Evolutionary conservation across 30 jellyfish, hydroid and myxozoan species (phyloP).

Genomic region (Aurelia sp.): DNA sequence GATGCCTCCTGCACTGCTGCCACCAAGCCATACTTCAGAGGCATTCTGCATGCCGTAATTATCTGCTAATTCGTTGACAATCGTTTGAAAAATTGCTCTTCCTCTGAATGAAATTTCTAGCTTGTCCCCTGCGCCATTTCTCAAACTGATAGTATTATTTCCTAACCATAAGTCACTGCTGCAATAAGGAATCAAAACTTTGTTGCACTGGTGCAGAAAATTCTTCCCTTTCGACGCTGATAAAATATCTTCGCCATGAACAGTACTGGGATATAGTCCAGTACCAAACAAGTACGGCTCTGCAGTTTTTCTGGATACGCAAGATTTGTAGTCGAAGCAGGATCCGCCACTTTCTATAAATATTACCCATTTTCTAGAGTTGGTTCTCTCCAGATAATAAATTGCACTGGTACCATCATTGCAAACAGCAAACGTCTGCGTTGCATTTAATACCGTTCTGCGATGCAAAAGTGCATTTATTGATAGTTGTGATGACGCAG

Average conservation of each 20-base stretch:
- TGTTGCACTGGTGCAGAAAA: slow-evolving; percentile 49
- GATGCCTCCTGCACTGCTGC: slow-evolving; percentile 98
- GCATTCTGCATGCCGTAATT: slow-evolving; percentile 64
- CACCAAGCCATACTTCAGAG: slow-evolving; percentile 64
- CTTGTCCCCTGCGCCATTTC: not conserved
- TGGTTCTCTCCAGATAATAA: slow-evolving; percentile 66
- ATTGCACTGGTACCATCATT: slow-evolving; percentile 78
- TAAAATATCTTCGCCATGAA: slow-evolving; percentile 63
- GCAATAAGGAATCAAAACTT: slow-evolving; percentile 84
- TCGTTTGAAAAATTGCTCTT: slow-evolving; percentile 52
- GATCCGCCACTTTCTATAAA: slow-evolving; percentile 96
- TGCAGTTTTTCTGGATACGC: slow-evolving; percentile 34
- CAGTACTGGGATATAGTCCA: slow-evolving; percentile 44
- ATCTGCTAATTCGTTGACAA: slow-evolving; percentile 47
- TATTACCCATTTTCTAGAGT: slow-evolving; percentile 78
- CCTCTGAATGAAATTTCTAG: slow-evolving; percentile 65
- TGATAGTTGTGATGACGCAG: not conserved
- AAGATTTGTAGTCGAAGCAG: slow-evolving; percentile 65
- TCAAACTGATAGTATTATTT: slow-evolving; percentile 15
- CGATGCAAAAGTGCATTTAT: slow-evolving; percentile 28
- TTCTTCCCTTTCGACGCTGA: slow-evolving; percentile 36
- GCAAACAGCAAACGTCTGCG: slow-evolving; percentile 65
- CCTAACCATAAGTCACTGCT: slow-evolving; percentile 98
- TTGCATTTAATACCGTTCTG: slow-evolving; percentile 17
- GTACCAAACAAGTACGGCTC: slow-evolving; percentile 78